Conservation (phyloP, 2,113 vertebrate species). For the Petaurus breviceps region DNA sequence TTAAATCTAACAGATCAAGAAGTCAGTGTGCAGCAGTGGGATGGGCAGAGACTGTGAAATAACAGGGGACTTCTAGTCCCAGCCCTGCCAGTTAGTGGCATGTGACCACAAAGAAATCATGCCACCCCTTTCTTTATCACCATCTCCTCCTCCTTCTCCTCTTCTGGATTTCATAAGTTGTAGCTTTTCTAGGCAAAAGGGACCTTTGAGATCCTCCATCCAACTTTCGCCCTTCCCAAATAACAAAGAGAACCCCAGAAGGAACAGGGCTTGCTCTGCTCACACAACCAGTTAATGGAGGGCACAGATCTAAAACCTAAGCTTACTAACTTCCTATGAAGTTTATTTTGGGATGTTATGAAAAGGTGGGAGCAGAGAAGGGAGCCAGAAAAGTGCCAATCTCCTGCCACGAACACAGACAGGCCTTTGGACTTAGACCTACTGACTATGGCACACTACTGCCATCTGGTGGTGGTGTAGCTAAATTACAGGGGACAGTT, state of each 20-base stretch:
- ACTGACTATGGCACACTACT: not conserved
- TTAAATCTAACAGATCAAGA: constrained; percentile 14
- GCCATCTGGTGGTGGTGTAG: not conserved
- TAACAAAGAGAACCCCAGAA: not conserved
- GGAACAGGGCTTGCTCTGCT: not conserved
- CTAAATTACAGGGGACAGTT: not conserved
- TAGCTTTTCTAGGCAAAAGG: not conserved
- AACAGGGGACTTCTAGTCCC: not conserved
- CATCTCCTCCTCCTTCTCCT: not conserved
- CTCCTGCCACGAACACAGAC: not conserved
- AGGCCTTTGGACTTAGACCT: not conserved
- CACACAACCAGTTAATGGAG: not conserved
- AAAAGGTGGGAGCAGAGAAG: not conserved
- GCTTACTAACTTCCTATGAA: not conserved
- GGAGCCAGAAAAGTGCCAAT: not conserved
- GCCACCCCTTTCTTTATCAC: not conserved
- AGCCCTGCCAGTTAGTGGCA: not conserved
- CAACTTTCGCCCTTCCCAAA: not conserved
- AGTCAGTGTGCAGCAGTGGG: not conserved
- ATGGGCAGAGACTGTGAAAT: not conserved
- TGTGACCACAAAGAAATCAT: not conserved
- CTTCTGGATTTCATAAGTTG: not conserved
- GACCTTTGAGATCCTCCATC: not conserved
- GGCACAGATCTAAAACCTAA: not conserved
- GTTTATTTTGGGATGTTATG: not conserved